phyloP scores from a whole-genome alignment of 2,888 invertebrate species.

The Drosophila formosana region DNA sequence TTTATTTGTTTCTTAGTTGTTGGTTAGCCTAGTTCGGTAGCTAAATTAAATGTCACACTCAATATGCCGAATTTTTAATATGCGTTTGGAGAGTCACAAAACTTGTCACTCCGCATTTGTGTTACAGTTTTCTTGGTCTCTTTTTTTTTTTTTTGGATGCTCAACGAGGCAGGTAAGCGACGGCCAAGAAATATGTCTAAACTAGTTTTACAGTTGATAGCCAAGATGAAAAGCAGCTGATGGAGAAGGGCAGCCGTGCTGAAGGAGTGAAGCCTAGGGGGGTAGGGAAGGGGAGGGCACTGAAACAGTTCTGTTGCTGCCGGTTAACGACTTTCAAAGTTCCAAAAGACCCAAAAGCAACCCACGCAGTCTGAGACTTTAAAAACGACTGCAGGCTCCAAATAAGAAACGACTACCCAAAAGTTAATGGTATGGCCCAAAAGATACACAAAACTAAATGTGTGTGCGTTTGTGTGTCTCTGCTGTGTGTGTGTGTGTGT shows the following conservation, averaged over 20 bases:
- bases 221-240: constrained; percentile 23
- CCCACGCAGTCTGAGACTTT: constrained; percentile 56
- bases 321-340: constrained; percentile 77
- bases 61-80: constrained; percentile 59
- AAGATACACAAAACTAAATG: constrained; percentile 41
- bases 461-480: constrained; percentile 2
- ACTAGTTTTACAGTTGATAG: constrained; percentile 73
- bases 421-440: constrained; percentile 69
- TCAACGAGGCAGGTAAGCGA: constrained; percentile 61
- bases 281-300: not conserved
- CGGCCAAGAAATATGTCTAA: constrained; percentile 61
- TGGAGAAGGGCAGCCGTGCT: not conserved
- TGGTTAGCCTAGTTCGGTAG: constrained; percentile 50
- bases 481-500: constrained; percentile 40
- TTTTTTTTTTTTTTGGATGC: constrained; percentile 37
- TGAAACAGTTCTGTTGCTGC: constrained; percentile 42
- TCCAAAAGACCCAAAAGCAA: constrained; percentile 56
- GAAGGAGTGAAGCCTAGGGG: not conserved
- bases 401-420: constrained; percentile 52
- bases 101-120: constrained; percentile 71
- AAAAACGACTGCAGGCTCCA: constrained; percentile 51
- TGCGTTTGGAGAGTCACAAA: constrained; percentile 56
- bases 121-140: constrained; percentile 54
- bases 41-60: constrained; percentile 66
- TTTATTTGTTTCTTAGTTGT: constrained; percentile 8